Evolutionary conservation across 1,140 invertebrate genomes (phyloP).

Genomic region (Scylla paramamosain): DNA sequence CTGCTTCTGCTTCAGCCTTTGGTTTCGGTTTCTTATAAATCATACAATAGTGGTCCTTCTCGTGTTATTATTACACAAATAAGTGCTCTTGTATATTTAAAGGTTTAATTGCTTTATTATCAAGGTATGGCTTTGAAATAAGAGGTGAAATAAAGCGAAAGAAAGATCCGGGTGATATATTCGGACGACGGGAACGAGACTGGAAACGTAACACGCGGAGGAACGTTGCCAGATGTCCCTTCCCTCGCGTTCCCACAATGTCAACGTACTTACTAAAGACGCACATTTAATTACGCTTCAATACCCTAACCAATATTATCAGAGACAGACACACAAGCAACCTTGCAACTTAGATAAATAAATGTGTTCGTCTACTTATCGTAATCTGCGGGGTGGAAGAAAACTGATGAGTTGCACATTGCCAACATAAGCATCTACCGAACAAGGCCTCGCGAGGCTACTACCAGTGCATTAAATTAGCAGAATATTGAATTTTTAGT

Average conservation of each 20-base stretch:
- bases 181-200: slow-evolving; percentile 53
- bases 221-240: slow-evolving; percentile 73
- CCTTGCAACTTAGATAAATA: no score
- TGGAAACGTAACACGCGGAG: slow-evolving; percentile 74
- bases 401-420: not conserved
- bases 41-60: not conserved
- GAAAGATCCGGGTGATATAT: not conserved
- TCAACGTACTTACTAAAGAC: not conserved
- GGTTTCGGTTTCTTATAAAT: slow-evolving; percentile 5
- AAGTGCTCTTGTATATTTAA: not conserved
- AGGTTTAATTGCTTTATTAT: not conserved
- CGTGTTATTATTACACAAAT: no score
- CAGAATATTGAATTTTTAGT: no score
- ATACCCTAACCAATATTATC: not conserved
- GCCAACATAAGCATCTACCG: not conserved
- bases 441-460: not conserved
- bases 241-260: slow-evolving; percentile 63
- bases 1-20: not conserved
- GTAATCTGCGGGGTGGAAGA: no score
- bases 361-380: not conserved
- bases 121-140: not conserved
- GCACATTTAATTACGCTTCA: not conserved
- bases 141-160: not conserved
- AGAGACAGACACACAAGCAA: not conserved
- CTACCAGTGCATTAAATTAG: no score